Percentiles rank a stretch among this genome's conserved stretches.
phyloP scores from a whole-genome alignment of 2,797 vertebrate genomes.

The Phylloscopus collybita region DNA sequence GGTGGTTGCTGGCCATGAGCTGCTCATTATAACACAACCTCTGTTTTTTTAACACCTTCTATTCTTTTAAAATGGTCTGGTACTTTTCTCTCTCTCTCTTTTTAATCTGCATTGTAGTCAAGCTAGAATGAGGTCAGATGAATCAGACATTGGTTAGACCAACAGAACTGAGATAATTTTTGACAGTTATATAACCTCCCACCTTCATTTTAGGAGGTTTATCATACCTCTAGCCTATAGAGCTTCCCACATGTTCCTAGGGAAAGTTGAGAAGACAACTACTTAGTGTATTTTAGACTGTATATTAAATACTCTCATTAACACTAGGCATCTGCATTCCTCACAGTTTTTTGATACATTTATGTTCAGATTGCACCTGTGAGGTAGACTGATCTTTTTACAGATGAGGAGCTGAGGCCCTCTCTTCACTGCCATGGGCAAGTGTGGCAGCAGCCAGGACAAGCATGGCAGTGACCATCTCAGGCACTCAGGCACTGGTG shows the following conservation, averaged over 20 bases:
- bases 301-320: not conserved
- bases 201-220: not conserved
- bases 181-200: not conserved
- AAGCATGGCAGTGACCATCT: not conserved
- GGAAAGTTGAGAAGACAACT: not conserved
- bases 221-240: not conserved
- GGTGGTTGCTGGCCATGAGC: not conserved
- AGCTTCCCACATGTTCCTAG: not conserved
- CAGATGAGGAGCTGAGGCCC: not conserved
- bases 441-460: not conserved
- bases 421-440: not conserved
- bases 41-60: not conserved
- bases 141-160: conserved; percentile 28
- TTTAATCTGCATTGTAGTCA: not conserved
- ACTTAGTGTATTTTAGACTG: not conserved
- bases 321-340: not conserved
- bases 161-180: conserved; percentile 34
- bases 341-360: not conserved
- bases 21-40: not conserved
- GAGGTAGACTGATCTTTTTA: not conserved
- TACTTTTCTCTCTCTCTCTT: not conserved
- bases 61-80: not conserved
- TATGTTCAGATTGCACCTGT: not conserved
- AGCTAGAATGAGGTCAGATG: conserved; percentile 1
- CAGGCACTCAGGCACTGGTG: rapidly evolving